Conservation (phyloP, 2,888 invertebrate genomes). For the Eurytoma californica region DNA sequence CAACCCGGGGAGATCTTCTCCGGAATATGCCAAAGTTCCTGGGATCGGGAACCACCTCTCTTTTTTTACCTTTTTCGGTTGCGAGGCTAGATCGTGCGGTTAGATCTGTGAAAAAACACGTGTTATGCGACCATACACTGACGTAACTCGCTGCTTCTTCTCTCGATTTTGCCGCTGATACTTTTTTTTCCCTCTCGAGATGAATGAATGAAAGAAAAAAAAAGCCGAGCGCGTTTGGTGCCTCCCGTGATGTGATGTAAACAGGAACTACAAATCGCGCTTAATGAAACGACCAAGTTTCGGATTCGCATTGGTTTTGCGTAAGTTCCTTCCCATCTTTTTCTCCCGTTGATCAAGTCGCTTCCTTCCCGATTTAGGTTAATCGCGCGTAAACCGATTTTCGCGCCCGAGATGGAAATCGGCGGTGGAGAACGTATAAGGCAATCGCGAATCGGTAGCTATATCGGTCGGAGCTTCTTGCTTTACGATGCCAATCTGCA, state of each 20-base stretch:
- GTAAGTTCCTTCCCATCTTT: conserved; percentile 20
- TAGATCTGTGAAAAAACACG: conserved; percentile 54
- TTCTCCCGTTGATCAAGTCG: neutral
- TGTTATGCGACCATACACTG: conserved; percentile 47
- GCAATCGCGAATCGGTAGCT: neutral
- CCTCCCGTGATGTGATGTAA: conserved; percentile 33
- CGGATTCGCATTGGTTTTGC: conserved; percentile 23
- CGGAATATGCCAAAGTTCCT: conserved; percentile 44
- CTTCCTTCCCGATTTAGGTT: neutral
- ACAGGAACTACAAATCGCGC: conserved; percentile 49
- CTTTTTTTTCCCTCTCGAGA: conserved; percentile 18
- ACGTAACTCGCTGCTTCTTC: conserved; percentile 45
- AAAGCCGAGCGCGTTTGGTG: conserved; percentile 12
- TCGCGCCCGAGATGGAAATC: neutral
- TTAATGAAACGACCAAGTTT: conserved; percentile 40
- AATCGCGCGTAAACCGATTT: neutral
- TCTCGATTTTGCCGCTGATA: conserved; percentile 2
- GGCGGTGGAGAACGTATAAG: neutral
- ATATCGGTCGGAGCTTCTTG: conserved; percentile 20
- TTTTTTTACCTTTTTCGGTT: conserved; percentile 27
- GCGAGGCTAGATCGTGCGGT: conserved; percentile 45
- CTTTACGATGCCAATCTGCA: conserved; percentile 32
- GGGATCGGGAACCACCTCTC: conserved; percentile 15
- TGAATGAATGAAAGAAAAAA: conserved; percentile 5
- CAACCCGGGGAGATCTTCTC: conserved; percentile 1